Base-by-base conservation (phyloP, 2,113 vertebrate genomes). In the Ammodytes marinus region DNA sequence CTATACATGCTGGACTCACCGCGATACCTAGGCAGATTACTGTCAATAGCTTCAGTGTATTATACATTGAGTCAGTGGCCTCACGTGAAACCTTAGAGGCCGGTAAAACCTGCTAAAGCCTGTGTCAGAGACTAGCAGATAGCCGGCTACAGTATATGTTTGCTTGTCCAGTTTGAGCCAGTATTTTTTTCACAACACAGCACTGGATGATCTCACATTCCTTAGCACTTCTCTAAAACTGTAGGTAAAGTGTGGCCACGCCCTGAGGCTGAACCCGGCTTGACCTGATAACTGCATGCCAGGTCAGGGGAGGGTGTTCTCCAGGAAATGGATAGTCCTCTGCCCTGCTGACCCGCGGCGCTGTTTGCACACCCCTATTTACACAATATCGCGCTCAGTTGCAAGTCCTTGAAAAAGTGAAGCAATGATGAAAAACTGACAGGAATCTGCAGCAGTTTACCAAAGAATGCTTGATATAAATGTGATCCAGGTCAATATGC, bases 221-320 rank as follows among this genome's bases (percentile, higher is more conserved):
- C 85, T 75, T 12, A 59, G 57, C 43, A 45, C 63, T 55, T 66
- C 46, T 80, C 50, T 65, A 77, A 84, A 65, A 75, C 70, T 39
- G 66, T 69, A 79, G 69, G 69, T 69, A 71, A 69, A 27, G 13
- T 53, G 69, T 76, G 79, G 68, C 69, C 74, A 43, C 70, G 50
- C 78, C 87, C 79, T 2, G 61, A 69, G 71, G 79, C 66, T 94
- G 86, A 92, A 92, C 91, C 84, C 60, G 2, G 5, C n/a, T 27
- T 89, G 90, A 93, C 92, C 91, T 89, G 86, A 76, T 81, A 84
- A 78, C 73, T 78, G 85, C 27, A 79, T 76, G 79, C 78, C 74
- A 76, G 84, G 84, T 91, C 73, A 74, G 54, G 52, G 61, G 57
- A 79, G 74, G 58, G 69, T 71, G 47, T 80, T 89, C 69, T 85